These are phyloP conservation scores for Brachyopa scutellaris DNA, from an alignment of 2,888 invertebrate genomes.

Conservation along the genomic window DNA sequence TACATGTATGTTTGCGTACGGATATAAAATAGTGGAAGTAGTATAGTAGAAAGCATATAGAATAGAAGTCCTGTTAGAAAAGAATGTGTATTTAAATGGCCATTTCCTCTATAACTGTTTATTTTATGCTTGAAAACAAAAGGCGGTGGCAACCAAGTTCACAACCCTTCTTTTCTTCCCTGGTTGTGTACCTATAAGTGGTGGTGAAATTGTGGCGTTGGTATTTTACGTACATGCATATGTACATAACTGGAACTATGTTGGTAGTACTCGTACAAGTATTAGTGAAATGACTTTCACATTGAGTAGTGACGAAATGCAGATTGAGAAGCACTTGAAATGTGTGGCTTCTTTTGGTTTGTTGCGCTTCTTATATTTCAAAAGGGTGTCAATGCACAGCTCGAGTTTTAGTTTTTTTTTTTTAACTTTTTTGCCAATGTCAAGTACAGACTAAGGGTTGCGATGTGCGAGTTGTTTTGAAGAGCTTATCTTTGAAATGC, in stretches of 20 bases:
- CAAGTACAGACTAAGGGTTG: conserved; percentile 47
- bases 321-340: conserved; percentile 66
- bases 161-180: conserved; percentile 41
- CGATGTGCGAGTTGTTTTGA: neutral
- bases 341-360: conserved; percentile 66
- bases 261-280: neutral
- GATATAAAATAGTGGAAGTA: no score
- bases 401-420: neutral
- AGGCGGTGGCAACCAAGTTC: conserved; percentile 59
- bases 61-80: conserved; percentile 34
- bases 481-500: neutral
- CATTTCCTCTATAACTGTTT: conserved; percentile 68
- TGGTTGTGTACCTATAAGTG: neutral
- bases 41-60: no score
- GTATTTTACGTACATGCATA: no score
- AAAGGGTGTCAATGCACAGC: conserved; percentile 47
- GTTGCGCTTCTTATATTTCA: conserved; percentile 39
- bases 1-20: neutral
- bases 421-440: conserved; percentile 36
- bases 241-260: conserved; percentile 56
- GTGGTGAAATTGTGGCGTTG: neutral
- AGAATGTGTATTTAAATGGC: conserved; percentile 62
- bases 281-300: conserved; percentile 67
- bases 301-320: conserved; percentile 45
- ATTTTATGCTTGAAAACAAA: conserved; percentile 56